Conservation (phyloP, 2,113 vertebrate genomes). For the Aegypius monachus region DNA sequence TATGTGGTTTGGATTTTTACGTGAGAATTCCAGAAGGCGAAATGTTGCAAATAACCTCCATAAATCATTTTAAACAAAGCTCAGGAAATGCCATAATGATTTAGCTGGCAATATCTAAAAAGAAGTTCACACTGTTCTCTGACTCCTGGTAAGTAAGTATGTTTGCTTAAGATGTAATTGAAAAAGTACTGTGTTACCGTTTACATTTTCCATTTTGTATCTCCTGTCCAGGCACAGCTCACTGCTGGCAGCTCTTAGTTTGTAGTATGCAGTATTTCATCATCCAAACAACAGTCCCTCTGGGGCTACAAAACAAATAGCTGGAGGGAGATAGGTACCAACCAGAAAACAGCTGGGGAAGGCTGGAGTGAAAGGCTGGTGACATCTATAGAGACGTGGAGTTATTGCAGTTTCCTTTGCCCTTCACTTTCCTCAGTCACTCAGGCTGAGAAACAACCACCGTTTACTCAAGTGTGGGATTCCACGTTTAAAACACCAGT, state of each 20-base stretch:
- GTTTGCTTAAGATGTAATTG: conserved; percentile 22
- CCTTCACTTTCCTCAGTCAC: neutral
- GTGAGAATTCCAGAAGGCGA: neutral
- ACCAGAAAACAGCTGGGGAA: neutral
- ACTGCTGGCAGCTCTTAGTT: neutral
- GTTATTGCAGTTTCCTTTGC: conserved; percentile 15
- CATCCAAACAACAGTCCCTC: neutral
- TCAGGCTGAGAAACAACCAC: neutral
- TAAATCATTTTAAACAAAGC: conserved; percentile 37
- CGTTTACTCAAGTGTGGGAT: neutral
- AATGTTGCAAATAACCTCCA: conserved; percentile 5
- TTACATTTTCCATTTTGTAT: neutral
- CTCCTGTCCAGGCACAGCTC: neutral
- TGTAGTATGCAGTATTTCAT: neutral
- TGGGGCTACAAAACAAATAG: neutral
- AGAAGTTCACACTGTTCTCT: neutral
- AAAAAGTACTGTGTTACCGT: neutral
- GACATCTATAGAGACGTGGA: conserved; percentile 24
- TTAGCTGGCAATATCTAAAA: neutral
- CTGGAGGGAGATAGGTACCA: neutral
- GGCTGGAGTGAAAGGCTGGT: neutral
- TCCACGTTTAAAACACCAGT: neutral
- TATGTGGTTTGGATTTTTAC: neutral
- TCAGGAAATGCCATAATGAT: conserved; percentile 14
- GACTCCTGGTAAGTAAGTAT: neutral